Base-by-base conservation (phyloP, 2,888 invertebrate genomes). In the Craniophora ligustri region DNA sequence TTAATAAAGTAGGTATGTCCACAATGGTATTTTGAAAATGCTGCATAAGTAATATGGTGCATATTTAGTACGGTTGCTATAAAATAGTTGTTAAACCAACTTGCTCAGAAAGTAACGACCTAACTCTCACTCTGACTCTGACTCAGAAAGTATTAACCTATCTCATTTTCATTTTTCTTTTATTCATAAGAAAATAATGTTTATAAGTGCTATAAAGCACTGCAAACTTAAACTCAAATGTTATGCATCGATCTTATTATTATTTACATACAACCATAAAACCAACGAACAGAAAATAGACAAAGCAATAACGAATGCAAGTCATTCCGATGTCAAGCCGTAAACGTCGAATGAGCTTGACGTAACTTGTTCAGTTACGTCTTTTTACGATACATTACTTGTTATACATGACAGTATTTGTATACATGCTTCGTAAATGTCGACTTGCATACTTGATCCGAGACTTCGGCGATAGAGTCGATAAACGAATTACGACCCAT, bases 401-500 rank as follows among this genome's bases (percentile, higher is more conserved):
- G 23, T 28, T 36, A 39, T 13, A 42, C 26, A 28, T 48, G 23
- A 40, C 13, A 44, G 28, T 34, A 61, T 54, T 53, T 38, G 47
- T 47, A 35, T 35, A 49, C 55, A 36, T 53, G 36, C 16, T 38
- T 54, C 21, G 15, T 45, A 38, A 28, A 31, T 16, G n/a, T 45
- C 26, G 38, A 38, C 35, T 13, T 47, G 49, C 38, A 45, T 13
- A 30, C 31, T 50, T 48, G 45, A 56, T 47, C 35, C 55, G 5
- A 14, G 38, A 44, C 15, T 34, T 48, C 54, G 49, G 44, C 51
- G 42, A 31, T 36, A 36, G 18, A 34, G 46, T 56, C 67, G 48
- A 59, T 70, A 67, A 65, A 53, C 67, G 46, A 66, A 56, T 71
- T 67, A 67, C 67, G 51, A 56, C 11, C 40, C 32, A 56, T 66